Evolutionary conservation across 2,797 vertebrate genomes (phyloP).

Genomic region (Scomberomorus guttatus): DNA sequence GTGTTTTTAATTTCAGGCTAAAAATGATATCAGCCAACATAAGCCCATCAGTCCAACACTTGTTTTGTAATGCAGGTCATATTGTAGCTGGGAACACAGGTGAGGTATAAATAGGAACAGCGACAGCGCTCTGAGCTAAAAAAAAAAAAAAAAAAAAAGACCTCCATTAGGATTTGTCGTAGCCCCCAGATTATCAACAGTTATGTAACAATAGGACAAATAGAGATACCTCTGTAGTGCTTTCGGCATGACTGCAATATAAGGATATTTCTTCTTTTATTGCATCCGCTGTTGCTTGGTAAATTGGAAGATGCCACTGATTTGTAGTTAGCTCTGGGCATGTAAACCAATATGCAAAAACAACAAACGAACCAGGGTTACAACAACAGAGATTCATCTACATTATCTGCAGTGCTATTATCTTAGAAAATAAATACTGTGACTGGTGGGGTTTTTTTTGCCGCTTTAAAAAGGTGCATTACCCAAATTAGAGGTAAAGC

Average conservation of each 20-base stretch:
- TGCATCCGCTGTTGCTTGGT: slow-evolving; percentile 35
- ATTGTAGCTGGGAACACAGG: slow-evolving; percentile 7
- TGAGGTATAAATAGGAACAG: slow-evolving; percentile 12
- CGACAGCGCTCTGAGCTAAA: slow-evolving; percentile 31
- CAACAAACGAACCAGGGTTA: slow-evolving; percentile 58
- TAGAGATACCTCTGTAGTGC: slow-evolving; percentile 35
- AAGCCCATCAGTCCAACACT: neutral
- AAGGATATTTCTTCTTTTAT: slow-evolving; percentile 59
- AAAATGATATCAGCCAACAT: neutral
- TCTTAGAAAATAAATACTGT: slow-evolving; percentile 35
- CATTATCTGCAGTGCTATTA: slow-evolving; percentile 43
- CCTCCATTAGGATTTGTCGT: slow-evolving; percentile 17
- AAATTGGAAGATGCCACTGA: slow-evolving; percentile 59
- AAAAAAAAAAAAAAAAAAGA: slow-evolving; percentile 11
- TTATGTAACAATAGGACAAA: slow-evolving; percentile 51
- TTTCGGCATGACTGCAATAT: slow-evolving; percentile 43
- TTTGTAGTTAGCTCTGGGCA: slow-evolving; percentile 59
- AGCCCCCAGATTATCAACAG: slow-evolving; percentile 42
- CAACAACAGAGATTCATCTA: slow-evolving; percentile 44
- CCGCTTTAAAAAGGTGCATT: slow-evolving; percentile 8
- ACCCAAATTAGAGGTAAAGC: neutral
- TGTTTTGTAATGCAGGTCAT: slow-evolving; percentile 23
- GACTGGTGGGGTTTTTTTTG: neutral
- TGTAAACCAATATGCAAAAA: slow-evolving; percentile 47
- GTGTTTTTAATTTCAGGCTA: neutral